Base-by-base conservation (phyloP, 2,888 invertebrate genomes). In the Conomelus anceps region DNA sequence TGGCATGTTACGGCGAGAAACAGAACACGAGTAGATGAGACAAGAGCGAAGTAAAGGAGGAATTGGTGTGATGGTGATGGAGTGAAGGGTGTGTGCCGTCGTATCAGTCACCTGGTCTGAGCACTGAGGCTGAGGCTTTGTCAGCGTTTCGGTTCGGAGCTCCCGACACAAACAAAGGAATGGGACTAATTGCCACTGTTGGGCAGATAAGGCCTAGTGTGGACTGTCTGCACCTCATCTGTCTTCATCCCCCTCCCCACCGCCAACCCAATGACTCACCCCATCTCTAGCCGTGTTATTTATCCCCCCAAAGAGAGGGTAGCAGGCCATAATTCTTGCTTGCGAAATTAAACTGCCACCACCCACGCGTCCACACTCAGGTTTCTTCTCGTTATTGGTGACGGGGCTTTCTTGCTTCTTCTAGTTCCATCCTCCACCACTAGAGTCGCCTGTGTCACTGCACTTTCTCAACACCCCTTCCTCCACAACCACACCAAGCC, bases 271-370 rank as follows among this genome's bases (percentile, higher is more conserved):
- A 11, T 4, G 6, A 17, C 17, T 17, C 63, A 41, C 41, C 41
- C 41, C 11, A 11, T 4, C 26, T 3, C 17, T 17, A 17, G 11
- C 17, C 41, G n/a, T 86, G 86, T 86, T 86, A 86, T 86, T 86
- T 86, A 86, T 86, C 86, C 86, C 24, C 23, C 63, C 63, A 63
- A 63, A 3, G 86, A 22, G 26, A 22, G 24, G 86, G 86, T 24
- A 86, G 86, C 24, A 86, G 22, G 26, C 86, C 24, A 86, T 86
- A 86, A 86, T 86, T 86, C 86, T 86, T 86, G 86, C 86, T 24
- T 29, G 24, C 86, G 86, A 86, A 86, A 86, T 86, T 86, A 86
- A 86, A 86, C 86, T 86, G 86, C 86, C 86, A 86, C 86, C 86
- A 86, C 86, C 86, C 23, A 86, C 86, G 86, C 86, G 63, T n/a